phyloP scores from a whole-genome alignment of 1,140 invertebrate species.

The Hypsibius dujardini region DNA sequence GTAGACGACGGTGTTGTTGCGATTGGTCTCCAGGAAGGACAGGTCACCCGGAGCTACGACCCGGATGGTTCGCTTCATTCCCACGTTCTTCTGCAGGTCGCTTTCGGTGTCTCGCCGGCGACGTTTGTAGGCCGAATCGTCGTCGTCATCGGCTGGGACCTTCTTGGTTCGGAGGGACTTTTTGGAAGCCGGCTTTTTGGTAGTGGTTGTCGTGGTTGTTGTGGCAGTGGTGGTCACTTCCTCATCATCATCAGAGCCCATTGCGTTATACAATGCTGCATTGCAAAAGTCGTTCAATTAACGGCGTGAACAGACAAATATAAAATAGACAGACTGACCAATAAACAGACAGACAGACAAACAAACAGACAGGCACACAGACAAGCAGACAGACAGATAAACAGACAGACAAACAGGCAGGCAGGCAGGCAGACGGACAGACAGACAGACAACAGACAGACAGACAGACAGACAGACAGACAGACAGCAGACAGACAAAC shows the following conservation, averaged over 20 bases:
- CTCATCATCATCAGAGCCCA: slow-evolving; percentile 41
- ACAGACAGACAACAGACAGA: too few species aligned
- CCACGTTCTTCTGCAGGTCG: slow-evolving; percentile 63
- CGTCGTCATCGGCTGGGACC: neutral
- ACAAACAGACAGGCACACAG: too few species aligned
- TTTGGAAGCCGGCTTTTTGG: slow-evolving; percentile 16
- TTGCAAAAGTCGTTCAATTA: neutral
- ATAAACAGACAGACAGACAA: too few species aligned
- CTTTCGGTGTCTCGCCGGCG: neutral
- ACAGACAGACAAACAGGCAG: too few species aligned
- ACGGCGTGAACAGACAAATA: too few species aligned
- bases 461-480: too few species aligned
- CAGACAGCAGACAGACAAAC: too few species aligned
- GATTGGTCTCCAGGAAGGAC: slow-evolving; percentile 54
- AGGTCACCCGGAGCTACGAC: slow-evolving; percentile 69
- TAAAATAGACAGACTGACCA: too few species aligned
- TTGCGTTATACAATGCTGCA: slow-evolving; percentile 15
- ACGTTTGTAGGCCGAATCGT: neutral
- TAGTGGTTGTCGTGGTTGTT: slow-evolving; percentile 30
- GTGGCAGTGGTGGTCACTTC: slow-evolving; percentile 63
- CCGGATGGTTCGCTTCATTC: slow-evolving; percentile 73
- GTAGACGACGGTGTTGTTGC: slow-evolving; percentile 58
- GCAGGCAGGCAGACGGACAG: too few species aligned
- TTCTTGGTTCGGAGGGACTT: slow-evolving; percentile 19
- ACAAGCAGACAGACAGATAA: too few species aligned